A percentile compares a stretch with the other conserved stretches of the same genome.
These are phyloP conservation scores for Halcyon chelicuti DNA, from an alignment of 2,797 vertebrate species.

Conservation along the genomic window DNA sequence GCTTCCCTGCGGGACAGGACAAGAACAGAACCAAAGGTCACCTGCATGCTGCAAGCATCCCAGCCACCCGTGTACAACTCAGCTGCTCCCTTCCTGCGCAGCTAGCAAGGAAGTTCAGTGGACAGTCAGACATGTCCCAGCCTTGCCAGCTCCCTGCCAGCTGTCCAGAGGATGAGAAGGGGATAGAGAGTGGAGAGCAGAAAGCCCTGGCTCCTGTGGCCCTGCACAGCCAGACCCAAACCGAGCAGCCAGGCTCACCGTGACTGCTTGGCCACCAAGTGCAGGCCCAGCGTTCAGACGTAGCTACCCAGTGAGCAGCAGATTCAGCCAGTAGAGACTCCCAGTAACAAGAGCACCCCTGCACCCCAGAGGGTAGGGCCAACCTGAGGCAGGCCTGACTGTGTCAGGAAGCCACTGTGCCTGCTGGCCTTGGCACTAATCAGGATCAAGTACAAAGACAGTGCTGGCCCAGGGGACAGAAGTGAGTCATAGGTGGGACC, in stretches of 20 bases:
- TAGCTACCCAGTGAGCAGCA: not conserved
- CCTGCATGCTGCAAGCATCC: fast-evolving
- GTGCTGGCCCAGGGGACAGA: not conserved
- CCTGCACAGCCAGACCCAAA: not conserved
- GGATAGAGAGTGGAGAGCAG: not conserved
- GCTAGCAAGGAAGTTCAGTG: not conserved
- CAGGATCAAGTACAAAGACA: not conserved
- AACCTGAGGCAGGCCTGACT: not conserved
- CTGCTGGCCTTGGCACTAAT: not conserved
- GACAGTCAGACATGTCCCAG: not conserved
- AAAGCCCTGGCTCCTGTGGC: not conserved
- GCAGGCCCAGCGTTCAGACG: not conserved
- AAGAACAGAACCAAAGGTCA: not conserved
- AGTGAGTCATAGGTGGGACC: not conserved
- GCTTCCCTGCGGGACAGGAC: conserved; percentile 85
- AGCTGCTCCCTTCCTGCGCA: not conserved
- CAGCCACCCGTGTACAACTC: not conserved
- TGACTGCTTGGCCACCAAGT: not conserved
- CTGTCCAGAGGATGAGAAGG: not conserved
- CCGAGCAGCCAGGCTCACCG: not conserved
- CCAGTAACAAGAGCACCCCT: not conserved
- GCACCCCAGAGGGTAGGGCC: not conserved
- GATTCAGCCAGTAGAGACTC: not conserved
- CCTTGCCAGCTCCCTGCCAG: not conserved
- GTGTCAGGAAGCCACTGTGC: not conserved